Base-by-base conservation (phyloP, 1,140 invertebrate genomes). In the Neelides sp. region DNA sequence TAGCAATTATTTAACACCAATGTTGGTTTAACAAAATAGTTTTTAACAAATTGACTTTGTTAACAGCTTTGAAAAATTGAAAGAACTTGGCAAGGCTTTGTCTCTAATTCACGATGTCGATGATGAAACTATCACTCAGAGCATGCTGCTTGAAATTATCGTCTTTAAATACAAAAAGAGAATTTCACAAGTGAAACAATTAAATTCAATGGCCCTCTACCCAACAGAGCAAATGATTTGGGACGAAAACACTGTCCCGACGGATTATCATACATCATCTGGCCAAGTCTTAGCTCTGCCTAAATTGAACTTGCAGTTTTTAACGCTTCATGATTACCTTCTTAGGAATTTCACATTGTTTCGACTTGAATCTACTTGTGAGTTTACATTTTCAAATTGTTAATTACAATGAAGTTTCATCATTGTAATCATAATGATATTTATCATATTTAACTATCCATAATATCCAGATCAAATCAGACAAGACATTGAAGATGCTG, bases 201-300 rank as follows among this genome's bases (percentile, higher is more conserved):
- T 99, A 1, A 99, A 99, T 65, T 83, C 91, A 59, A 95, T 98
- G 88, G 93, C 96, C 0, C 71, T 99, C 0, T 99, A 98, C 69
- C 96, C 95, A 1, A 98, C 92, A 0, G 95, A 99, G 66, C 80
- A 90, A 42, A 83, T 98, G 8, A 95, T 99, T 59, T 99, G 96
- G 96, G 91, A 99, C 70, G 93, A 98, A 66, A 98, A 96, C 65
- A 79, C 98, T 27, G 94, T 99, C 1, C 96, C 96, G 0, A 89
- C 87, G 0, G 93, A 98, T 62, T 96, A 94, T 68, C 97, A 89
- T 69, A 90, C 86, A 44, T 90, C 91, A 1, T 92, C 98, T 67
- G 88, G 83, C 24, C 55, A 61, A 57, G 92, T 87, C 63, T 70
- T 99, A 7, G 94, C 96, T 0, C 70, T 99, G 51, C 94, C 96